A percentile compares a stretch with the other conserved stretches of the same genome.
Evolutionary conservation across 2,797 vertebrate genomes (phyloP).

Genomic region (Erpetoichthys calabaricus): DNA sequence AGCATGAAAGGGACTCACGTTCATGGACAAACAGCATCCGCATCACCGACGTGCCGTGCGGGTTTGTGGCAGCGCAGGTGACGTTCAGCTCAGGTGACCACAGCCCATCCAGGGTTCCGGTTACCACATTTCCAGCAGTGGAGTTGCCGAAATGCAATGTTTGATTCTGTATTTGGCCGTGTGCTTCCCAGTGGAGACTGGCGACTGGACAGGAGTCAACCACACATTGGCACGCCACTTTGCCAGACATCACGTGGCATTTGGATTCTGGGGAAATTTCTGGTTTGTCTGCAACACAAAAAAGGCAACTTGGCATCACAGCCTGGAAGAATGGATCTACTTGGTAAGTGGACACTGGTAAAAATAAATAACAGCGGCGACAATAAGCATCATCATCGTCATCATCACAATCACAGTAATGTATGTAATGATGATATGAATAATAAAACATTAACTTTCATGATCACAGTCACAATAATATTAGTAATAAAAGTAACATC

Average conservation of each 20-base stretch:
- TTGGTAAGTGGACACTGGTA: too few species aligned
- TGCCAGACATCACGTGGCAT: conserved; percentile 22
- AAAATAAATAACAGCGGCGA: too few species aligned
- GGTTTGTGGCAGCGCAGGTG: conserved; percentile 47
- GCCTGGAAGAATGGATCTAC: too few species aligned
- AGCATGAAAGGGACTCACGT: conserved; percentile 18
- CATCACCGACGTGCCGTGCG: conserved; percentile 46
- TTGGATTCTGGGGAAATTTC: conserved; percentile 22
- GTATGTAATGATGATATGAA: too few species aligned
- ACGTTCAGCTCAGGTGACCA: conserved; percentile 28
- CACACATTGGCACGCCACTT: conserved; percentile 38
- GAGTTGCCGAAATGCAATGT: conserved; percentile 36
- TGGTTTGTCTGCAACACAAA: conserved; percentile 39
- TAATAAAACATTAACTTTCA: too few species aligned
- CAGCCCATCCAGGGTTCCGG: conserved; percentile 29
- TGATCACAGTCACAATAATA: too few species aligned
- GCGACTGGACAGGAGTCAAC: conserved; percentile 52
- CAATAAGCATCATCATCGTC: too few species aligned
- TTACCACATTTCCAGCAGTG: conserved; percentile 12
- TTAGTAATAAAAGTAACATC: too few species aligned
- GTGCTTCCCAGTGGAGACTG: conserved; percentile 52
- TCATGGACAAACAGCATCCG: conserved; percentile 27
- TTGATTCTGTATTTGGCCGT: conserved; percentile 30
- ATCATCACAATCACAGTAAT: too few species aligned
- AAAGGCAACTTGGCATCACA: fast-evolving